These are phyloP conservation scores for Parazoanthus darwini DNA, from an alignment of 92 coral and sea anemone genomes.

Conservation along the genomic window DNA sequence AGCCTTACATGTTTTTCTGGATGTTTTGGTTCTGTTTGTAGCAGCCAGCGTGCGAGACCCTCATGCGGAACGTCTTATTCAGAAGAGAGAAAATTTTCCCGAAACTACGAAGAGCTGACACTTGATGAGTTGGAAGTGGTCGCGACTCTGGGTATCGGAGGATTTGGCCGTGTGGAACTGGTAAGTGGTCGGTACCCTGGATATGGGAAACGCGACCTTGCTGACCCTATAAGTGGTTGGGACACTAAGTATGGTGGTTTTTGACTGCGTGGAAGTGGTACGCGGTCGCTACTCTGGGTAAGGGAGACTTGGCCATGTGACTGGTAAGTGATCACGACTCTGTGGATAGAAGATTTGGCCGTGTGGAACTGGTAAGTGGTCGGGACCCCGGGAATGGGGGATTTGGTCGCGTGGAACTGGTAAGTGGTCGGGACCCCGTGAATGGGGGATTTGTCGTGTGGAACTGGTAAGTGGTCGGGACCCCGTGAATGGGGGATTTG, in stretches of 20 bases:
- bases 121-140: constrained; percentile 84
- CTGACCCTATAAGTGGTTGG: constrained; percentile 54
- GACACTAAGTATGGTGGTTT: constrained; percentile 77
- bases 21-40: neutral
- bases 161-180: constrained; percentile 86
- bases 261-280: constrained; percentile 24
- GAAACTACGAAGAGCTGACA: constrained; percentile 75
- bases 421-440: too few relatives aligned
- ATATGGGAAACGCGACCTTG: constrained; percentile 33
- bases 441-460: constrained; percentile 93
- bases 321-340: constrained; percentile 62
- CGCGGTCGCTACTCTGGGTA: neutral
- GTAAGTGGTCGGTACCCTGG: too few relatives aligned
- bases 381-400: neutral
- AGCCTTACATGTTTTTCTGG: too few relatives aligned
- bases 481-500: constrained; percentile 35
- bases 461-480: neutral
- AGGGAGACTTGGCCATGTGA: constrained; percentile 31
- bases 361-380: constrained; percentile 25
- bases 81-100: constrained; percentile 71
- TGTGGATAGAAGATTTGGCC: constrained; percentile 61
- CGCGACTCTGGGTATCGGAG: constrained; percentile 92
- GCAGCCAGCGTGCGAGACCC: constrained; percentile 32
- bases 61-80: neutral
- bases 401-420: too few relatives aligned